phyloP scores from a whole-genome alignment of 1,140 invertebrate species.

The Drosophila repleta region DNA sequence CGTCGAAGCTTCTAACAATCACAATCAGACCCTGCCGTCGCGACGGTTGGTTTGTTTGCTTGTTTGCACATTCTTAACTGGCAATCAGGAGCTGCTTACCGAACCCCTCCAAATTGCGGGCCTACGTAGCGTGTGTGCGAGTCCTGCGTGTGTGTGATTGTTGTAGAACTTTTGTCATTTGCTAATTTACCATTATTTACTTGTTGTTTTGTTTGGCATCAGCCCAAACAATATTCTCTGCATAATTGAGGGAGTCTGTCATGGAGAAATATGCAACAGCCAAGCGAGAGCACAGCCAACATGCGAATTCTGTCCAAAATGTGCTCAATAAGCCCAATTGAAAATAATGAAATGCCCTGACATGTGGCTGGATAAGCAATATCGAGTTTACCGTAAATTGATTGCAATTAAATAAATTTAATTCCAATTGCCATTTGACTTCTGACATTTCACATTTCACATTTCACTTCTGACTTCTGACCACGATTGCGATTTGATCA shows the following conservation, averaged over 20 bases:
- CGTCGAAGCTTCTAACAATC: constrained; percentile 27
- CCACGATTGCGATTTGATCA: constrained; percentile 30
- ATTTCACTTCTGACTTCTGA: constrained; percentile 19
- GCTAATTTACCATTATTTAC: constrained; percentile 66
- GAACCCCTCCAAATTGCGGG: constrained; percentile 2
- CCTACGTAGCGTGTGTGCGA: constrained; percentile 7
- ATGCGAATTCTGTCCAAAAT: too few relatives aligned
- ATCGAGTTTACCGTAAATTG: constrained; percentile 1
- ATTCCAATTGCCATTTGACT: constrained; percentile 40
- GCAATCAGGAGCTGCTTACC: constrained; percentile 47
- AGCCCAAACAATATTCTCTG: constrained; percentile 22
- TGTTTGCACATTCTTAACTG: constrained; percentile 70
- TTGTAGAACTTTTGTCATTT: constrained; percentile 63
- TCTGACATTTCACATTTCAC: not conserved
- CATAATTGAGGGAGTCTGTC: constrained; percentile 29
- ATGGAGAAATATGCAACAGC: constrained; percentile 20
- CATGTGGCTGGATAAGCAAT: constrained; percentile 5
- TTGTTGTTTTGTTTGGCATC: constrained; percentile 52
- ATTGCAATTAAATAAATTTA: constrained; percentile 47
- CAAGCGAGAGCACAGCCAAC: not conserved
- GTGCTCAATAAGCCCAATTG: not conserved
- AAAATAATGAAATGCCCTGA: constrained; percentile 14
- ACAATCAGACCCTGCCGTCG: constrained; percentile 45
- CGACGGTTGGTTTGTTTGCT: constrained; percentile 55
- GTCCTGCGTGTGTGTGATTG: constrained; percentile 28